Conservation (phyloP, 1,140 invertebrate genomes). For the Asobara japonica region DNA sequence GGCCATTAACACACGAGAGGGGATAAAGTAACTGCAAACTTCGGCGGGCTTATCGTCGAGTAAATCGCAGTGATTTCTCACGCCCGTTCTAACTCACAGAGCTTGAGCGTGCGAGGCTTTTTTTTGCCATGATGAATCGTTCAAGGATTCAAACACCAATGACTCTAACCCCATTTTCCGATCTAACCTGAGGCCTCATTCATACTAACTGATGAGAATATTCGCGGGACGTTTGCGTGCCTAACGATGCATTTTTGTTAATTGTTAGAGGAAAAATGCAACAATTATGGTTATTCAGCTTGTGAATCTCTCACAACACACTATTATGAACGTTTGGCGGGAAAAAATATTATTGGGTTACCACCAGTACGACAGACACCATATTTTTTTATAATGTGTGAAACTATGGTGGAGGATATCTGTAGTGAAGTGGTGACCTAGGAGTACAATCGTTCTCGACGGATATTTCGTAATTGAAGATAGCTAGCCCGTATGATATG, state of each 20-base stretch:
- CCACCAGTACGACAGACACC: neutral
- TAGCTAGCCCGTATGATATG: too few relatives aligned
- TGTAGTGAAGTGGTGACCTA: too few relatives aligned
- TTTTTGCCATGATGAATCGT: conserved; percentile 14
- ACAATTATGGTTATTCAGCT: neutral
- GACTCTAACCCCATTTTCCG: conserved; percentile 10
- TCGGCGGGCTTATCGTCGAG: conserved; percentile 9
- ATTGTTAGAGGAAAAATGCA: neutral
- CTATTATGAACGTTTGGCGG: neutral
- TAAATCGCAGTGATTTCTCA: conserved; percentile 27
- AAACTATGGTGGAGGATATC: too few relatives aligned
- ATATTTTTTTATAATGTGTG: neutral
- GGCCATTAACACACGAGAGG: neutral
- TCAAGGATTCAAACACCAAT: conserved; percentile 21
- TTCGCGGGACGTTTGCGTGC: neutral
- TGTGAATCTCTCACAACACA: neutral
- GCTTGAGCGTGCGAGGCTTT: conserved; percentile 14
- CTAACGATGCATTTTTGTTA: neutral
- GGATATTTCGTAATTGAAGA: too few relatives aligned
- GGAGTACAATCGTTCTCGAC: too few relatives aligned
- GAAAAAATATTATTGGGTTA: neutral
- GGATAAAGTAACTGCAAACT: neutral
- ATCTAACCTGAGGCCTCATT: neutral
- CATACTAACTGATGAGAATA: conserved; percentile 3
- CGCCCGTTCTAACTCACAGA: neutral